These are phyloP conservation scores for Dorcus hopei DNA, from an alignment of 2,888 invertebrate genomes.

Conservation along the genomic window DNA sequence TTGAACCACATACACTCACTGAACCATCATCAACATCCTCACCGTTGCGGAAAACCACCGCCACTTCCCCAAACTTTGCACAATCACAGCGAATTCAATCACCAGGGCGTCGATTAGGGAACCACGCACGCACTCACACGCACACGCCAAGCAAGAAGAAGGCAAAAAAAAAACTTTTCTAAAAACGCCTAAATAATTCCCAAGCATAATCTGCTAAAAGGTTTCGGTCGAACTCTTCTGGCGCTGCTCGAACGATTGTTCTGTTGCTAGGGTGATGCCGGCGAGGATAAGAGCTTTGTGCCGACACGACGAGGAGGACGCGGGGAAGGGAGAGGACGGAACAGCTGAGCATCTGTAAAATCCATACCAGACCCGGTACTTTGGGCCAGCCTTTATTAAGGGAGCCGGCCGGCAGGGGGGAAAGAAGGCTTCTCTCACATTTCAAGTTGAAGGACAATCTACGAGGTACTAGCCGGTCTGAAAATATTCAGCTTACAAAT, in stretches of 20 bases:
- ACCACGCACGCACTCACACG: background rate
- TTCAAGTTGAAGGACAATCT: constrained; percentile 37
- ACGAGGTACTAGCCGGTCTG: constrained; percentile 17
- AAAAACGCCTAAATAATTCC: constrained; percentile 21
- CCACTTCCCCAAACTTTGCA: background rate
- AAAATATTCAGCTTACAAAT: constrained; percentile 9
- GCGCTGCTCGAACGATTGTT: constrained; percentile 23
- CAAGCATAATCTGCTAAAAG: constrained; percentile 25
- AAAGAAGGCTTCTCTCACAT: constrained; percentile 21
- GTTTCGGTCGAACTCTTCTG: constrained; percentile 25
- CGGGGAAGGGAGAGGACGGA: constrained; percentile 22
- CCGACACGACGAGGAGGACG: constrained; percentile 6
- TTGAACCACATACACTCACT: no score
- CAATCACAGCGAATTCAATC: constrained; percentile 8
- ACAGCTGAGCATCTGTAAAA: constrained; percentile 38
- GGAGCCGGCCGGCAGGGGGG: constrained; percentile 5
- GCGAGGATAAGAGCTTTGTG: constrained; percentile 22
- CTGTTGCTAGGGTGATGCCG: constrained; percentile 28
- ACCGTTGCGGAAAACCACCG: no score
- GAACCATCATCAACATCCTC: no score
- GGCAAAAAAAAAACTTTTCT: background rate
- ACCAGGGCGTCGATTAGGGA: background rate
- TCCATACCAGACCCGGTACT: constrained; percentile 28
- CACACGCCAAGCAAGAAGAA: constrained; percentile 8
- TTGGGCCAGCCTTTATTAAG: constrained; percentile 12